A percentile compares a stretch with the other conserved stretches of the same genome.
These are phyloP conservation scores for Apodemia duryi DNA, from an alignment of 2,888 invertebrate species.

Conservation along the genomic window DNA sequence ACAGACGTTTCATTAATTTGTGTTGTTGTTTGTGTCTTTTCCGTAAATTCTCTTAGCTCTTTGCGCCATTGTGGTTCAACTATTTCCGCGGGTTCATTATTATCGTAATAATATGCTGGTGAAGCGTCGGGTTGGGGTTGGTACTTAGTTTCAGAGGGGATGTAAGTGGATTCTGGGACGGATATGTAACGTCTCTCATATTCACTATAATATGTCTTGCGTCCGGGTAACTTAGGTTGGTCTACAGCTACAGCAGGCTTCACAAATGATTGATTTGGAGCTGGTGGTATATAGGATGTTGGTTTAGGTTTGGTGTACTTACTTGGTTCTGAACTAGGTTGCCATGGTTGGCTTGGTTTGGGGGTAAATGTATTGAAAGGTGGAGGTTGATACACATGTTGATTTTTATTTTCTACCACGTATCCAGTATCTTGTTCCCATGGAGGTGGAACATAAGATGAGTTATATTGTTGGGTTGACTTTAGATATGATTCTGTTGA, in stretches of 20 bases:
- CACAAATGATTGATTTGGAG: slow-evolving; percentile 71
- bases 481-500: slow-evolving; percentile 53
- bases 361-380: slow-evolving; percentile 41
- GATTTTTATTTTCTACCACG: slow-evolving; percentile 46
- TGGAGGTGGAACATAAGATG: slow-evolving; percentile 69
- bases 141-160: slow-evolving; percentile 61
- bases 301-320: slow-evolving; percentile 61
- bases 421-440: slow-evolving; percentile 70
- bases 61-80: slow-evolving; percentile 72
- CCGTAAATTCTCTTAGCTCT: slow-evolving; percentile 70
- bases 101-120: slow-evolving; percentile 68
- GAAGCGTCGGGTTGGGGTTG: slow-evolving; percentile 69
- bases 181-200: slow-evolving; percentile 71
- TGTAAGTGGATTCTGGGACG: slow-evolving; percentile 67
- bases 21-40: slow-evolving; percentile 57
- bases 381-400: slow-evolving; percentile 55
- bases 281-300: slow-evolving; percentile 66
- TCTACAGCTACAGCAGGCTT: slow-evolving; percentile 48
- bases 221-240: slow-evolving; percentile 53
- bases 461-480: slow-evolving; percentile 49
- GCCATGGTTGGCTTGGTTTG: slow-evolving; percentile 49
- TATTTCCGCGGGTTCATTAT: slow-evolving; percentile 57
- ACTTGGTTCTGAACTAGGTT: slow-evolving; percentile 42
- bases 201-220: slow-evolving; percentile 72
- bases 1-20: slow-evolving; percentile 49